Evolutionary conservation across 1,140 invertebrate species (phyloP).

Genomic region (Conus betulinus): DNA sequence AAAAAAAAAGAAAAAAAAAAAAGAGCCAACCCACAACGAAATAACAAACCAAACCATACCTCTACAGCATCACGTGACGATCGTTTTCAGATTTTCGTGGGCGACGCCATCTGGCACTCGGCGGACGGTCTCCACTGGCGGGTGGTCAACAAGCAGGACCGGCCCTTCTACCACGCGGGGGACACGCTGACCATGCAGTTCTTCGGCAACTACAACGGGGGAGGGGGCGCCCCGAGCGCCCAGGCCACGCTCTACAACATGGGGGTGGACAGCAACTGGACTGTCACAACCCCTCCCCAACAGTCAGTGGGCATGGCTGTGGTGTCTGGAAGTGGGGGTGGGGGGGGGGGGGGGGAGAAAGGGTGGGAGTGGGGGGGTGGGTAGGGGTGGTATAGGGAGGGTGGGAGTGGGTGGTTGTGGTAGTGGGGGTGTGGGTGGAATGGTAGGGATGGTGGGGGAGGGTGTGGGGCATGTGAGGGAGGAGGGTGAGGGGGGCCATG

Average conservation of each 20-base stretch:
- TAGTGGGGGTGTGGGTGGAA: too few species aligned
- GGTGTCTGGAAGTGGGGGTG: background rate
- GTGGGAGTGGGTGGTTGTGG: too few species aligned
- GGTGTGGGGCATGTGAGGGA: too few species aligned
- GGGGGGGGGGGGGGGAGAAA: too few species aligned
- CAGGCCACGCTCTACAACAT: slow-evolving; percentile 32
- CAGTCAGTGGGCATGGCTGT: slow-evolving; percentile 14
- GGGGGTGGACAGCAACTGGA: slow-evolving; percentile 35
- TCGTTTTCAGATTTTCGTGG: slow-evolving; percentile 18
- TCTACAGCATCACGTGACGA: too few species aligned
- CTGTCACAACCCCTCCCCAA: background rate
- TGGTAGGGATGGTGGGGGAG: too few species aligned
- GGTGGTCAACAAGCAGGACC: slow-evolving; percentile 39
- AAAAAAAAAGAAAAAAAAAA: background rate
- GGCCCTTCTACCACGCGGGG: slow-evolving; percentile 17
- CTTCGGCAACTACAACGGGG: slow-evolving; percentile 36
- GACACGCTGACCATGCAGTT: slow-evolving; percentile 21
- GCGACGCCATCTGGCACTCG: slow-evolving; percentile 23
- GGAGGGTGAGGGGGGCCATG: too few species aligned
- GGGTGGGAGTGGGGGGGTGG: too few species aligned
- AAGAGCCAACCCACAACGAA: background rate
- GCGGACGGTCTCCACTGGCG: slow-evolving; percentile 37
- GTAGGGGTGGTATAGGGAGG: too few species aligned
- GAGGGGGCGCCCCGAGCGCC: background rate
- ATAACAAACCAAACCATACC: background rate